Conservation (phyloP, 2,113 vertebrate genomes). For the Coregonus clupeaformis region DNA sequence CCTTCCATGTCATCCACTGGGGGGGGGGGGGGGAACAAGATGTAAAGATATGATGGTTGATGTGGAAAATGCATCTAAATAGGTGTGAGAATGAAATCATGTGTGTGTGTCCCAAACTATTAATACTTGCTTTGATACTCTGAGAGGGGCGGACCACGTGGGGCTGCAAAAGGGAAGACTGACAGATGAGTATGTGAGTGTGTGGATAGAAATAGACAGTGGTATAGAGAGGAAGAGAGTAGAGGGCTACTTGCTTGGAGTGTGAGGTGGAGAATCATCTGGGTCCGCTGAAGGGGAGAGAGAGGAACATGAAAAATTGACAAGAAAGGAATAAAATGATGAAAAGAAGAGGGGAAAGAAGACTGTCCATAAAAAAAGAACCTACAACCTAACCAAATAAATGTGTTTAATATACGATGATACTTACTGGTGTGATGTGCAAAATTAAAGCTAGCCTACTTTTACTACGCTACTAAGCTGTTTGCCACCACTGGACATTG, state of each 20-base stretch:
- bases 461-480: neutral
- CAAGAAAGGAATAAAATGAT: constrained; percentile 20
- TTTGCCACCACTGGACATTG: neutral
- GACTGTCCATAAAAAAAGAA: too few species aligned
- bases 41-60: constrained; percentile 35
- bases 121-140: constrained; percentile 69
- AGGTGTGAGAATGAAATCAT: neutral
- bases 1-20: constrained; percentile 62
- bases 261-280: constrained; percentile 56
- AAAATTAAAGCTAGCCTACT: neutral
- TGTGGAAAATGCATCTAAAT: neutral
- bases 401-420: too few species aligned
- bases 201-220: constrained; percentile 29
- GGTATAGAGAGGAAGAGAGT: constrained; percentile 5
- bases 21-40: constrained; percentile 27
- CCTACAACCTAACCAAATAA: too few species aligned
- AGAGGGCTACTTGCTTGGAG: constrained; percentile 66
- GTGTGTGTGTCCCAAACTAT: constrained; percentile 8
- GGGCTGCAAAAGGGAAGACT: constrained; percentile 41
- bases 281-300: constrained; percentile 61
- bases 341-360: too few species aligned
- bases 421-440: neutral
- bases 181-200: constrained; percentile 16
- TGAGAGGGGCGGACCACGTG: constrained; percentile 41
- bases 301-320: neutral